Conservation (phyloP, 2,113 vertebrate genomes). For the Atherinomorus stipes region DNA sequence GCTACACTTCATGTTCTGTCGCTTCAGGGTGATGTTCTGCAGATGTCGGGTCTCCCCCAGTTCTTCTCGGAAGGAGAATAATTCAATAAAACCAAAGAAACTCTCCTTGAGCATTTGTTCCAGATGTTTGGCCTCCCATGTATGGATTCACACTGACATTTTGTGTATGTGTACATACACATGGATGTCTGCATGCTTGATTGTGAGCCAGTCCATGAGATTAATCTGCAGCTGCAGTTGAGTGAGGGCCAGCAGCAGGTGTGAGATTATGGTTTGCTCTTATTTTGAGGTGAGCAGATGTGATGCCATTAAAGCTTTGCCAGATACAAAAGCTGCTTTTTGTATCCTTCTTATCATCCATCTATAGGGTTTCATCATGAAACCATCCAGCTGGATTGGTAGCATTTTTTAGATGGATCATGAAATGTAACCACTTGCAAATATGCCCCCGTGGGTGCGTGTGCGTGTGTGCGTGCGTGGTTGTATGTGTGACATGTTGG, state of each 20-base stretch:
- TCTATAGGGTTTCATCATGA: constrained; percentile 16
- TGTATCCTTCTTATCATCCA: constrained; percentile 46
- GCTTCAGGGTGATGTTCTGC: constrained; percentile 43
- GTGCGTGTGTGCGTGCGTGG: no score
- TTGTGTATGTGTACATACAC: constrained; percentile 17
- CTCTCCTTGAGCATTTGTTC: constrained; percentile 63
- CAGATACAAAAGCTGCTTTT: constrained; percentile 58
- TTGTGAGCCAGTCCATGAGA: constrained; percentile 52
- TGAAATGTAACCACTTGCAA: background rate
- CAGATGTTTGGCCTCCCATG: constrained; percentile 72
- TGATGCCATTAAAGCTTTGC: constrained; percentile 52
- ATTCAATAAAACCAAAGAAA: constrained; percentile 55
- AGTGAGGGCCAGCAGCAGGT: constrained; percentile 73
- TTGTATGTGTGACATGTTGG: no score
- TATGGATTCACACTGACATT: constrained; percentile 56
- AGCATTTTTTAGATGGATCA: constrained; percentile 20
- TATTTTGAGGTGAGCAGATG: constrained; percentile 74
- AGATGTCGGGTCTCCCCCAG: constrained; percentile 40
- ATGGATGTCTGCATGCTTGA: constrained; percentile 3
- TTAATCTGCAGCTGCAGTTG: constrained; percentile 63
- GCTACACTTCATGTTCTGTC: constrained; percentile 51
- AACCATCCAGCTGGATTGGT: constrained; percentile 23
- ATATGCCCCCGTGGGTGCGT: no score
- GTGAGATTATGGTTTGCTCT: constrained; percentile 72
- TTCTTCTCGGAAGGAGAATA: constrained; percentile 44